Evolutionary conservation across 2,888 invertebrate genomes (phyloP).

Genomic region (Plusia festucae): DNA sequence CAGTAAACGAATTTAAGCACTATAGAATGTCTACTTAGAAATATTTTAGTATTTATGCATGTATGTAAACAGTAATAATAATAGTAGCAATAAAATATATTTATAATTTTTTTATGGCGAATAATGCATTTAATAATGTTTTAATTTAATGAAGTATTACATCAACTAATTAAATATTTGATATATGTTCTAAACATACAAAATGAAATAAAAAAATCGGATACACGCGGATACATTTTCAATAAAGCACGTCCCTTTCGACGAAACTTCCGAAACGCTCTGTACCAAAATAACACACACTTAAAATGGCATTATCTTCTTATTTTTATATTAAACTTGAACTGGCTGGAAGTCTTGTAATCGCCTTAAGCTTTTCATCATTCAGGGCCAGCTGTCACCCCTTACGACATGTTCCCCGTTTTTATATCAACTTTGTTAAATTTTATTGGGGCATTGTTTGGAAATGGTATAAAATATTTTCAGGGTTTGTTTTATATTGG

Average conservation of each 20-base stretch:
- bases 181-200: not conserved
- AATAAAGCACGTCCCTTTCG: slow-evolving; percentile 47
- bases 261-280: slow-evolving; percentile 68
- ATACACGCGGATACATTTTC: slow-evolving; percentile 35
- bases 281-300: slow-evolving; percentile 72
- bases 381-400: slow-evolving; percentile 82
- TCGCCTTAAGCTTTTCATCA: slow-evolving; percentile 86
- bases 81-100: too few relatives aligned
- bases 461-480: slow-evolving; percentile 38
- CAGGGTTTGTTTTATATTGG: not conserved
- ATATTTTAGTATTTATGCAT: too few relatives aligned
- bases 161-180: not conserved
- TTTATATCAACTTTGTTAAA: slow-evolving; percentile 54
- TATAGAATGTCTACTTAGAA: too few relatives aligned
- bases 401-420: slow-evolving; percentile 58
- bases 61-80: too few relatives aligned
- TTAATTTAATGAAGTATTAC: too few relatives aligned
- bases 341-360: slow-evolving; percentile 78
- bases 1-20: too few relatives aligned
- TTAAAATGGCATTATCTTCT: slow-evolving; percentile 83
- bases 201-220: slow-evolving; percentile 17
- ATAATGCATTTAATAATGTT: too few relatives aligned
- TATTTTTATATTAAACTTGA: slow-evolving; percentile 86
- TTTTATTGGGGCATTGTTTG: slow-evolving; percentile 61
- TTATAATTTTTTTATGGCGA: too few relatives aligned